Evolutionary conservation across 2,888 invertebrate genomes (phyloP).

Genomic region (Cremastinae sp.): DNA sequence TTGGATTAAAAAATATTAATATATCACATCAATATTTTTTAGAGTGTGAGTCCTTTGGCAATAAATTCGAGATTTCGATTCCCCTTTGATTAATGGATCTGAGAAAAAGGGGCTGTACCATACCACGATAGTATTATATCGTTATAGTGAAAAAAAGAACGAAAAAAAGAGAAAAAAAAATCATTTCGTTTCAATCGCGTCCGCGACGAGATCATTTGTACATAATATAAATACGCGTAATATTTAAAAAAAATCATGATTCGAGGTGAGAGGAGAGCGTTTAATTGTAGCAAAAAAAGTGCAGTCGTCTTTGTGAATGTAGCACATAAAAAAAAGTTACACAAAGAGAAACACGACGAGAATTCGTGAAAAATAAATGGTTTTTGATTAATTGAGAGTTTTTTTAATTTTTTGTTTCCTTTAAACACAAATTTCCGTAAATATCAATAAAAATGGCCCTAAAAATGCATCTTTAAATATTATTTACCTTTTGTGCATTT

Average conservation of each 20-base stretch:
- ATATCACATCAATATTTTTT: neutral
- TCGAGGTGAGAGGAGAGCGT: conserved; percentile 10
- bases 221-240: conserved; percentile 47
- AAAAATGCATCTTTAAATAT: too few relatives aligned
- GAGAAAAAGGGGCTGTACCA: conserved; percentile 70
- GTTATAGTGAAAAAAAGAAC: too few relatives aligned
- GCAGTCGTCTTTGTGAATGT: conserved; percentile 47
- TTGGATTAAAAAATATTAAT: neutral
- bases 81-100: conserved; percentile 47
- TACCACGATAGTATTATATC: conserved; percentile 79
- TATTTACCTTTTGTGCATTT: too few relatives aligned
- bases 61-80: conserved; percentile 18
- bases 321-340: conserved; percentile 27
- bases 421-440: too few relatives aligned
- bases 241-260: conserved; percentile 11
- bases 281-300: conserved; percentile 52
- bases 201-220: conserved; percentile 50
- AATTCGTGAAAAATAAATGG: conserved; percentile 73
- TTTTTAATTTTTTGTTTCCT: too few relatives aligned
- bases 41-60: too few relatives aligned
- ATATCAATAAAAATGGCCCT: too few relatives aligned
- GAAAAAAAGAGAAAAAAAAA: conserved; percentile 2
- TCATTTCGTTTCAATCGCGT: conserved; percentile 35
- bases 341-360: conserved; percentile 50
- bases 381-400: conserved; percentile 75